Evolutionary conservation across 2,888 invertebrate genomes (phyloP), one percentile per base, ranked within the genome.

Genomic region (Dichetophora obliterata): DNA sequence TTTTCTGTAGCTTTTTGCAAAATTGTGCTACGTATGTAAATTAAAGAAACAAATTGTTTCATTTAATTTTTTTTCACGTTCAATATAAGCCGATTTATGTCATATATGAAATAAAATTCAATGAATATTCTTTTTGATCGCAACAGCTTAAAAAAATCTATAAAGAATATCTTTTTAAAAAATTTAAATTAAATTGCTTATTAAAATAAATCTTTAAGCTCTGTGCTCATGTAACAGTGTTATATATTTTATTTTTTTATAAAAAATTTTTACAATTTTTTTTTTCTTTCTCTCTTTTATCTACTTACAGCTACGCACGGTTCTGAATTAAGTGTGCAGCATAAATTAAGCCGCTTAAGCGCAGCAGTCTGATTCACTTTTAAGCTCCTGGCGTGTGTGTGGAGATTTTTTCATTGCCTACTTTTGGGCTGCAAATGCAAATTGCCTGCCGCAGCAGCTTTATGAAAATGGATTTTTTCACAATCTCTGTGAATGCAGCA

Each of bases 391-490:
- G n/a, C 48, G 22, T 16, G 11, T 14, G 14, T 48, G 9, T 52
- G 8, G 16, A 34, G 14, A 22, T 50, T 24, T 31, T 73, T 65
- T n/a, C 59, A 75, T 75, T 75, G 75, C 75, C 37, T 75, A 57
- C 75, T 59, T 68, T 61, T 73, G 48, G 34, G 73, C 59, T 34
- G 59, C 22, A 19, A 11, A n/a, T 24, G 24, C 14, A 27, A 68
- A 50, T 68, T 50, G 19, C 31, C n/a, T 5, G 24, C 14, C 63
- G 63, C 63, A 34, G 63, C 34, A n/a, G 14, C 43, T 43, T 24
- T 27, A 54, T 54, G 11, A 73, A 76, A 76, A 78, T 78, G 78
- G 76, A 76, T 69, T 78, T 76, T 43, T 76, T 70, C 61, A 74
- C 70, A 50, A 78, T 74, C 69, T 66, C 73, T 43, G 74, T 37